Evolutionary conservation across 2,113 vertebrate species (phyloP), one percentile per base, ranked within the genome.

Genomic region (Neogobius melanostomus): DNA sequence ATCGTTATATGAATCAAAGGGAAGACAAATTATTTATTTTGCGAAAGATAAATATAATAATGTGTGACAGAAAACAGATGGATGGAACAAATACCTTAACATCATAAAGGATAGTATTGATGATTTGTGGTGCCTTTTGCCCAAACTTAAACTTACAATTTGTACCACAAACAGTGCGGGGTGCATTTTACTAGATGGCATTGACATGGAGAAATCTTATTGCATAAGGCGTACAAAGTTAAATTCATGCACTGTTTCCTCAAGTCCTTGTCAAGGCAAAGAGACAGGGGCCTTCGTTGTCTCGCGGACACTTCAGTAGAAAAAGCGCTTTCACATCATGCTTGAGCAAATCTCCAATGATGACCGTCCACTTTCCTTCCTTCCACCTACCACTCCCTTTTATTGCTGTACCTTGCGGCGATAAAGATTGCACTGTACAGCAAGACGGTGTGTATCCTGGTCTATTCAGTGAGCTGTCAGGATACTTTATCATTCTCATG

Each of bases 401-500:
- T 81, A 84, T 86, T 84, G 80, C 79, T 80, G 77, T 72, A 77
- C 79, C 76, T 76, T 76, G 47, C 62, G 52, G 82, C 81, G 77
- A 85, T 81, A 84, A 90, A 89, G 80, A 86, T 75, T 82, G 71
- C 75, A 81, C 74, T 60, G 46, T 64, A 68, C 21, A 8, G 78
- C 72, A 83, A 85, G 85, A 85, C 77, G 75, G 75, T 87, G 72
- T 82, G 85, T 79, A 82, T 79, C 74, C 68, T 50, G 36, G 77
- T 48, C 77, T 66, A 79, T 86, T 80, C 69, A 82, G 17, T 51
- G 70, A 6, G 66, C 71, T 87, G 86, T 85, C 83, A 81, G 82
- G 74, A 9, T 84, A 81, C 82, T 91, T 88, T 54, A 89, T 92
- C 87, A 89, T 87, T 70, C 69, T 69, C 71, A 85, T 76, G 17